Evolutionary conservation across 1,140 invertebrate species (phyloP), one percentile per base, ranked within the genome.

Genomic region (Manduca sexta): DNA sequence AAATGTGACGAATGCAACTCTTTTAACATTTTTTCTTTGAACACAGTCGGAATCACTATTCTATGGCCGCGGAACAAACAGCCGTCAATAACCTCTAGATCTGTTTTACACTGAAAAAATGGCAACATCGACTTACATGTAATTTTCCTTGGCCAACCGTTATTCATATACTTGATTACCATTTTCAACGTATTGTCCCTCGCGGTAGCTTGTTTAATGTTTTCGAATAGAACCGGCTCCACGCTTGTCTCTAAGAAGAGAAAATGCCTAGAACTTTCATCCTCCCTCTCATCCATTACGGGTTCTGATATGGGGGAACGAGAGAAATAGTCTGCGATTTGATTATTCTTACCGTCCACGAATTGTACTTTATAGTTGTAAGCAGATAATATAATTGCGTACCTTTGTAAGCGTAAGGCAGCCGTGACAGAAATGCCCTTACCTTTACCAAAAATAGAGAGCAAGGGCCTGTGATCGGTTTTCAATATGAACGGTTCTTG

Each of bases 121-220:
- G 55, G 63, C 15, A 44, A 21, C 38, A 66, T 47, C 10, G 12
- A 6, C 38, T 56, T 58, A 56, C 60, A 59, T 13, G 18, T 49
- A 5, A 65, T 65, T 44, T 64, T 65, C 5, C 56, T 35, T 10
- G 59, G 62, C 59, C 65, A 69, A n/a, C 65, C 56, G 5, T 38
- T 15, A n/a, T 46, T 26, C 44, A 63, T 56, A 40, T 62, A 65
- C 13, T 54, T 60, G n/a, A 41, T 40, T 1, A 67, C 64, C 0
- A 49, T 62, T 33, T 42, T 11, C n/a, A 61, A 33, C 3, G 48
- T 17, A 3, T 42, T 55, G 14, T 59, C 60, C 11, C 39, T 13
- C 7, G 38, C 43, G 2, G 52, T 55, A 4, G 4, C 33, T 4
- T 14, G 33, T 14, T 35, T n/a, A 11, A 35, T 35, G 8, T 14